Conservation (phyloP, 2,888 invertebrate species). For the Cataglyphis cursor region DNA sequence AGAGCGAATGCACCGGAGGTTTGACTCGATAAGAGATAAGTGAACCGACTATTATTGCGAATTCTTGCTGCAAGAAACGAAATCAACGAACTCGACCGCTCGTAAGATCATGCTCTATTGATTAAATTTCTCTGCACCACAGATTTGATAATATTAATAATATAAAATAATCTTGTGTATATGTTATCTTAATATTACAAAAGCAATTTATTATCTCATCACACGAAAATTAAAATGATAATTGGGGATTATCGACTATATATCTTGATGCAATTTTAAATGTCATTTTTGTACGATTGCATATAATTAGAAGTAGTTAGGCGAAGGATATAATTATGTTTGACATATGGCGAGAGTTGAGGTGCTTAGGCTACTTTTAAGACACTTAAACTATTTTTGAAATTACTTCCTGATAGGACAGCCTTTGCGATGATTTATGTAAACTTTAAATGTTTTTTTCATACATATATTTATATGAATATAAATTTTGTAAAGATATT, state of each 20-base stretch:
- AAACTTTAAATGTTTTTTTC: neutral
- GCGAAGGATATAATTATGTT: constrained; percentile 18
- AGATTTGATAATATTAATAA: neutral
- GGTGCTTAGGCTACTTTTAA: constrained; percentile 15
- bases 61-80: neutral
- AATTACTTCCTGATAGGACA: neutral
- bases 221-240: constrained; percentile 10
- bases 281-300: constrained; percentile 8
- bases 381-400: neutral
- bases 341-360: constrained; percentile 6
- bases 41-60: neutral
- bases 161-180: neutral
- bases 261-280: neutral
- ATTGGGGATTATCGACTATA: neutral
- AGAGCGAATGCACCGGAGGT: neutral
- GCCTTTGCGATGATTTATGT: neutral
- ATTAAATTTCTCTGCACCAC: neutral
- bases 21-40: neutral
- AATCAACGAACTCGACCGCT: neutral
- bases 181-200: neutral
- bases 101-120: neutral
- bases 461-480: neutral
- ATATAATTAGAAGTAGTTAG: constrained; percentile 33
- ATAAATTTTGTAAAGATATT: neutral
- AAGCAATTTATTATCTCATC: neutral